Evolutionary conservation across 2,888 invertebrate species (phyloP).

Genomic region (Cryptocephalus primarius): DNA sequence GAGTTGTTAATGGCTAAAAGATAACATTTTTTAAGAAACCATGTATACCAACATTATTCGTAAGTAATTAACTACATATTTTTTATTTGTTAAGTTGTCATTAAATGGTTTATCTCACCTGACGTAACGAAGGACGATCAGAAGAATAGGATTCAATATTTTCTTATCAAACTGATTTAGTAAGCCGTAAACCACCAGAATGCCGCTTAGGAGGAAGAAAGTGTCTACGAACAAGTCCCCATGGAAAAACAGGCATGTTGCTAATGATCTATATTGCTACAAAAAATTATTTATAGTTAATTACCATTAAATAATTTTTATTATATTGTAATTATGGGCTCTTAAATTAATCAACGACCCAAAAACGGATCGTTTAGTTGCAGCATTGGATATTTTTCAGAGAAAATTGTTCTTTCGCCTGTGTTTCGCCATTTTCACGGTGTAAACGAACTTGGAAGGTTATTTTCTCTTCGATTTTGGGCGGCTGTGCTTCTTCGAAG

Average conservation of each 20-base stretch:
- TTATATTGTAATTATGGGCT: too few species aligned
- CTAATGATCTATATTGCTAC: conserved; percentile 33
- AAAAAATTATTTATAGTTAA: conserved; percentile 12
- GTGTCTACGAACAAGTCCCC: conserved; percentile 54
- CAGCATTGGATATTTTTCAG: neutral
- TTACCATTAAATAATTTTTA: too few species aligned
- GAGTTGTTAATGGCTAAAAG: too few species aligned
- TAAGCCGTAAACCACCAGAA: conserved; percentile 43
- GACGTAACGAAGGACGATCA: conserved; percentile 49
- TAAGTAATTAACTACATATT: too few species aligned
- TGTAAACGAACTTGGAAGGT: too few species aligned
- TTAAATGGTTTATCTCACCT: conserved; percentile 41
- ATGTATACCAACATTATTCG: too few species aligned
- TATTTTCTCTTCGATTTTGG: too few species aligned
- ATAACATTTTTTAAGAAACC: too few species aligned
- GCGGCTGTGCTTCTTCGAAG: too few species aligned
- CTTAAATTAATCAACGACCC: neutral
- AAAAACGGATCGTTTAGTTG: too few species aligned
- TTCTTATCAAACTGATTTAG: conserved; percentile 36
- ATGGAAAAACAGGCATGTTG: conserved; percentile 43
- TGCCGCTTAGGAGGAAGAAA: conserved; percentile 51
- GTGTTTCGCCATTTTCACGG: neutral
- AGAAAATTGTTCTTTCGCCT: neutral
- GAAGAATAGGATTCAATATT: conserved; percentile 37
- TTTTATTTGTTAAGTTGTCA: too few species aligned